phyloP scores from a whole-genome alignment of 2,797 vertebrate species.

The Pteropus rufus region DNA sequence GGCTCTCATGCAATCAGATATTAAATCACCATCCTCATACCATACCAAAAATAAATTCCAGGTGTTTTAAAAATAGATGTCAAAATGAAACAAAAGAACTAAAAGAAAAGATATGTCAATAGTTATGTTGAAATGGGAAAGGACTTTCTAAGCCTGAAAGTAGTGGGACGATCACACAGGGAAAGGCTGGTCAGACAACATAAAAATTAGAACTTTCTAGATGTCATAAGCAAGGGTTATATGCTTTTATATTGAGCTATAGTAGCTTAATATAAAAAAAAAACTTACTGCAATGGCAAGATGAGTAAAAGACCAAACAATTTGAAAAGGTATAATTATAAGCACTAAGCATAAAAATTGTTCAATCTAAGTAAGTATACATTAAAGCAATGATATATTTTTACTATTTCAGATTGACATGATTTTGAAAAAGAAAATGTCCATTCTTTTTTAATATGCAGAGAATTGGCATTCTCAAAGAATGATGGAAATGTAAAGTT shows the following conservation, averaged over 20 bases:
- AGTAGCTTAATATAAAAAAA: not conserved
- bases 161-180: not conserved
- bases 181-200: not conserved
- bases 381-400: not conserved
- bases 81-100: not conserved
- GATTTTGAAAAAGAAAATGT: not conserved
- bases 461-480: not conserved
- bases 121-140: not conserved
- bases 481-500: not conserved
- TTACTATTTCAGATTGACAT: not conserved
- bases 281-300: not conserved
- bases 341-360: not conserved
- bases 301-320: not conserved
- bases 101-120: not conserved
- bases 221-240: not conserved
- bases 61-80: conserved; percentile 28
- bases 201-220: conserved; percentile 1
- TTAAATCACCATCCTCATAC: conserved; percentile 35
- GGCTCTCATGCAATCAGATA: conserved; percentile 17
- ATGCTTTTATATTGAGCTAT: not conserved
- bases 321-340: conserved; percentile 23
- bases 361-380: not conserved
- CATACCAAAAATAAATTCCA: conserved; percentile 45
- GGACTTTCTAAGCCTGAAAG: conserved; percentile 6
- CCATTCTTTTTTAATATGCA: not conserved